Evolutionary conservation across 2,113 vertebrate genomes (phyloP).

Genomic region (Rhynchomys soricoides): DNA sequence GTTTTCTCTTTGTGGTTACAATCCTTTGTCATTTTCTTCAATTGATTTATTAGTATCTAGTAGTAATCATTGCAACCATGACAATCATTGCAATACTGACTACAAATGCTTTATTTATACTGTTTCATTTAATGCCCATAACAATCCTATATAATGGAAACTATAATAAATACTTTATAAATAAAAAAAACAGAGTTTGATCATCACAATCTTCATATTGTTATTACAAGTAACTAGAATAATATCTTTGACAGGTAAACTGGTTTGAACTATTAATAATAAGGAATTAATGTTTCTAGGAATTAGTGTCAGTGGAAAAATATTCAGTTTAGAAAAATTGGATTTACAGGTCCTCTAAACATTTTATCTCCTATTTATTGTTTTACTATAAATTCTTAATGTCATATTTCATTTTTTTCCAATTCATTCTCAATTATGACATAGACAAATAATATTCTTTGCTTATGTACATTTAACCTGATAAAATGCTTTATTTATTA

Average conservation of each 20-base stretch:
- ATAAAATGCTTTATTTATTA: no score
- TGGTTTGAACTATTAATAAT: neutral
- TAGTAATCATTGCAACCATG: neutral
- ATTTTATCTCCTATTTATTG: neutral
- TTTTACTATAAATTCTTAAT: neutral
- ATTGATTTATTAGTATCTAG: neutral
- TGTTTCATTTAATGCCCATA: neutral
- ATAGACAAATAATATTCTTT: no score
- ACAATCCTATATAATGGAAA: neutral
- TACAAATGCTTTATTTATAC: neutral
- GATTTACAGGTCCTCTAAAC: neutral
- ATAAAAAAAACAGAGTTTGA: neutral
- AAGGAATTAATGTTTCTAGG: neutral
- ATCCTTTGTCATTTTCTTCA: neutral
- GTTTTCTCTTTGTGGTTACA: neutral
- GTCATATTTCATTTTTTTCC: neutral
- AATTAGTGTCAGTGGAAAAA: neutral
- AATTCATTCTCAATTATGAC: neutral
- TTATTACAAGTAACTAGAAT: neutral
- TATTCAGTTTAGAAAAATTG: neutral
- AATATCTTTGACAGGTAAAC: neutral
- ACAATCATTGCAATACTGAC: neutral
- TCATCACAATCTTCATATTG: neutral
- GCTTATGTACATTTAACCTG: no score
- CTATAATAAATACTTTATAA: neutral